Conservation (phyloP, 2,888 invertebrate genomes). For the Erpobdella octoculata region DNA sequence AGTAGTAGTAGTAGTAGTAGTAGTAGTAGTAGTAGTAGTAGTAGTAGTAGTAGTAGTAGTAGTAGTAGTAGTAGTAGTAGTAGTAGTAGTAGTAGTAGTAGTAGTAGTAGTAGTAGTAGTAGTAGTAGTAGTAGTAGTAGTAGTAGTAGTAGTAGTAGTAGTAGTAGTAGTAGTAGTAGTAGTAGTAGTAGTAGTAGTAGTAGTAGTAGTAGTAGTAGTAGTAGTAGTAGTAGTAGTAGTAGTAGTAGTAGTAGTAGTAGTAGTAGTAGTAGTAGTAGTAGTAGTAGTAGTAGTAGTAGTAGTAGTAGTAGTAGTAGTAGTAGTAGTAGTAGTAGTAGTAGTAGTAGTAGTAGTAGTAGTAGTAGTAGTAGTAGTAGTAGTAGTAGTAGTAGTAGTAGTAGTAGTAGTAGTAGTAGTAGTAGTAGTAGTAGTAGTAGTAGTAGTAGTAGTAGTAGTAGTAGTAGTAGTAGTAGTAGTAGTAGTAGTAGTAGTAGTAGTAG, state of each 20-base stretch:
- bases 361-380: slow-evolving; percentile 23
- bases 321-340: slow-evolving; percentile 14
- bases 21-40: slow-evolving; percentile 23
- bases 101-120: slow-evolving; percentile 27
- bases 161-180: slow-evolving; percentile 19
- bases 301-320: slow-evolving; percentile 21
- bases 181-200: slow-evolving; percentile 6
- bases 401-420: slow-evolving; percentile 27
- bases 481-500: background rate
- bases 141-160: slow-evolving; percentile 29
- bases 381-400: slow-evolving; percentile 22
- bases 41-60: slow-evolving; percentile 27
- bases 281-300: slow-evolving; percentile 24
- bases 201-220: slow-evolving; percentile 21
- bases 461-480: background rate
- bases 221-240: slow-evolving; percentile 12
- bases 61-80: slow-evolving; percentile 27
- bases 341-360: background rate
- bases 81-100: slow-evolving; percentile 24
- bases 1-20: slow-evolving; percentile 23
- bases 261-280: slow-evolving; percentile 22
- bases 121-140: slow-evolving; percentile 30
- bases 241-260: slow-evolving; percentile 16
- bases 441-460: slow-evolving; percentile 14
- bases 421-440: slow-evolving; percentile 17